Evolutionary conservation across 2,113 vertebrate genomes (phyloP), one percentile per base, ranked within the genome.

Genomic region (Clarias macrocephalus): DNA sequence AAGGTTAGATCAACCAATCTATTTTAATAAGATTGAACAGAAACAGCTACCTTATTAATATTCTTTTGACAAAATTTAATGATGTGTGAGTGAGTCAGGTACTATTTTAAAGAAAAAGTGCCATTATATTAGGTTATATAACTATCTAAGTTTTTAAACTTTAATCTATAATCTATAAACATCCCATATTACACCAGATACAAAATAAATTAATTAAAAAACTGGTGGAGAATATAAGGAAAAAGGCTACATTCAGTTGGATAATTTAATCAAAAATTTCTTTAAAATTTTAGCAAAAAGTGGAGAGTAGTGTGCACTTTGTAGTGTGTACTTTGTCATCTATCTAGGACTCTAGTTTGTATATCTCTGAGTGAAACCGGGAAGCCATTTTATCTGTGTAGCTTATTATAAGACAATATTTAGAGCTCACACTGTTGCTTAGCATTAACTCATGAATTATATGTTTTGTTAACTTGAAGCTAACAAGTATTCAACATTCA

Each of bases 341-440:
- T 80, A 23, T 60, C 18, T 80, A 23, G 56, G 79, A 10, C 79
- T 37, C 30, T 56, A 56, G 52, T 56, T 16, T 77, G 48, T n/a
- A 56, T n/a, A 3, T 77, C 48, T 54, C 21, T 5, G 75, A 77
- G 25, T 79, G 70, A 66, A 23, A 42, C 75, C 52, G 52, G 88
- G 81, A 70, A 88, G 60, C 82, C 28, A 92, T 93, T 93, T 92
- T 89, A 90, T 93, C 88, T 84, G 82, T 95, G 92, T 93, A 85
- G 83, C 89, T 92, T 93, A 93, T 87, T 89, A 89, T 93, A 91
- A 81, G 85, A 93, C 86, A 88, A 91, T 90, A 90, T 91, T 91
- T 90, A 90, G 89, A 91, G 91, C 87, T 93, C 91, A 93, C 91
- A 84, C 89, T 88, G 92, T 93, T 90, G 92, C 90, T 94, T 90